phyloP scores from a whole-genome alignment of 2,888 invertebrate species.

The Stramonita haemastoma region DNA sequence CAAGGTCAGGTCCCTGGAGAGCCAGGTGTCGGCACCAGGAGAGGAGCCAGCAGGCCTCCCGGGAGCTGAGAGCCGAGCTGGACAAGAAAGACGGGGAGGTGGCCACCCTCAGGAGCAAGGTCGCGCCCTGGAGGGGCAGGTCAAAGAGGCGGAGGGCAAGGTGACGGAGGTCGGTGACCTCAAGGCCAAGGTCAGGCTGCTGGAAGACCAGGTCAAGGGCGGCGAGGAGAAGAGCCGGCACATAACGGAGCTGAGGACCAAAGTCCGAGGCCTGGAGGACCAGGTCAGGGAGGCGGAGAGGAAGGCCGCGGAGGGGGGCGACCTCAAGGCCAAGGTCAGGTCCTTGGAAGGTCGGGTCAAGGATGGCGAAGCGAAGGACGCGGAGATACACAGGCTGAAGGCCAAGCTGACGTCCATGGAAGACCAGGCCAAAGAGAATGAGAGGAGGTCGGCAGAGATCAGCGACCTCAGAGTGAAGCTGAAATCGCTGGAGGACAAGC shows the following conservation, averaged over 20 bases:
- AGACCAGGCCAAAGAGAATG: not conserved
- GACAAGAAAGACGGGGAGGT: constrained; percentile 46
- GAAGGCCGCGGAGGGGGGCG: constrained; percentile 44
- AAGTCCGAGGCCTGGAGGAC: constrained; percentile 24
- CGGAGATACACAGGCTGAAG: constrained; percentile 6
- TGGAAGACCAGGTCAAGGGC: constrained; percentile 28
- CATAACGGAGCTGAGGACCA: constrained; percentile 48
- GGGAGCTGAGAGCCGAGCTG: constrained; percentile 38
- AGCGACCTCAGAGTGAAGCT: constrained; percentile 46
- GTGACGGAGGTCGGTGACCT: constrained; percentile 49
- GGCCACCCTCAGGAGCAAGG: constrained; percentile 31
- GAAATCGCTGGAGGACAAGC: constrained; percentile 11
- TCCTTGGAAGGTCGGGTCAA: constrained; percentile 18
- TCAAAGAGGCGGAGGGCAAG: not conserved
- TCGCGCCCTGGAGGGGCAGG: not conserved
- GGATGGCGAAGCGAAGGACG: not conserved
- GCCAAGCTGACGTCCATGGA: not conserved
- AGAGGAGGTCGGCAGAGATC: not conserved
- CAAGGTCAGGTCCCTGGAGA: constrained; percentile 10
- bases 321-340: constrained; percentile 46
- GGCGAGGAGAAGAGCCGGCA: constrained; percentile 39
- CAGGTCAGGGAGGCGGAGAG: constrained; percentile 20
- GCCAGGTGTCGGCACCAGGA: not conserved
- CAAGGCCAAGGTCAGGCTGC: constrained; percentile 38
- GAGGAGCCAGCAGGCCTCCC: not conserved